phyloP scores from a whole-genome alignment of 2,113 vertebrate species.

The Takifugu flavidus region DNA sequence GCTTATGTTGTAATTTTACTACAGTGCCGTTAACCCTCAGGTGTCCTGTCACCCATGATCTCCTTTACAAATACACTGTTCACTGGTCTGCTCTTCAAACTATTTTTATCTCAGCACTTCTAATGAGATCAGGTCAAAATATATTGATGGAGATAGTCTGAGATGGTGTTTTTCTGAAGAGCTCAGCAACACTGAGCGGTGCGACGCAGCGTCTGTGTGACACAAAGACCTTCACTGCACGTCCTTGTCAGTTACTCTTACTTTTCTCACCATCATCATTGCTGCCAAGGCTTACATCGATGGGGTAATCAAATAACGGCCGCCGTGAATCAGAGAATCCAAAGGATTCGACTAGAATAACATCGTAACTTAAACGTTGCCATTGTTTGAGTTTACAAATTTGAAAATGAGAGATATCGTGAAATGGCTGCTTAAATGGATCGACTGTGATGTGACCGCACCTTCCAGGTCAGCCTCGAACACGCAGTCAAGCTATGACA shows the following conservation, averaged over 20 bases:
- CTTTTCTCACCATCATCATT: slow-evolving; percentile 49
- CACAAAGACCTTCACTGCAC: slow-evolving; percentile 44
- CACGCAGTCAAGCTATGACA: not conserved
- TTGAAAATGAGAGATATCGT: no score
- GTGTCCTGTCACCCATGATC: slow-evolving; percentile 29
- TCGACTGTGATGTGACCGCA: slow-evolving; percentile 1
- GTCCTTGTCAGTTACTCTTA: slow-evolving; percentile 68
- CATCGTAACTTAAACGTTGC: no score
- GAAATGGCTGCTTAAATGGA: not conserved
- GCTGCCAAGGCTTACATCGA: slow-evolving; percentile 58
- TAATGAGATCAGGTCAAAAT: slow-evolving; percentile 58
- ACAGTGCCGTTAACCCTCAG: slow-evolving; percentile 51
- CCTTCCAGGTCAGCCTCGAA: not conserved
- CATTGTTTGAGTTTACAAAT: no score
- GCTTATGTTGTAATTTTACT: slow-evolving; percentile 35
- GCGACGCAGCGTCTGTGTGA: slow-evolving; percentile 27
- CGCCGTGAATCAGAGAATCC: slow-evolving; percentile 50
- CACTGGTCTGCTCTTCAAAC: slow-evolving; percentile 23
- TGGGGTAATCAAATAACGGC: slow-evolving; percentile 59
- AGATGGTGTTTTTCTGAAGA: slow-evolving; percentile 54
- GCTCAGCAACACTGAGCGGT: slow-evolving; percentile 52
- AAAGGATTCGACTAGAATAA: slow-evolving; percentile 3
- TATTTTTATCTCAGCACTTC: slow-evolving; percentile 39
- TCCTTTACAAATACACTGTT: slow-evolving; percentile 26
- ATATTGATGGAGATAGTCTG: slow-evolving; percentile 51